Evolutionary conservation across 1,140 invertebrate genomes (phyloP), one percentile per base, ranked within the genome.

Genomic region (Trichoplusia ni): DNA sequence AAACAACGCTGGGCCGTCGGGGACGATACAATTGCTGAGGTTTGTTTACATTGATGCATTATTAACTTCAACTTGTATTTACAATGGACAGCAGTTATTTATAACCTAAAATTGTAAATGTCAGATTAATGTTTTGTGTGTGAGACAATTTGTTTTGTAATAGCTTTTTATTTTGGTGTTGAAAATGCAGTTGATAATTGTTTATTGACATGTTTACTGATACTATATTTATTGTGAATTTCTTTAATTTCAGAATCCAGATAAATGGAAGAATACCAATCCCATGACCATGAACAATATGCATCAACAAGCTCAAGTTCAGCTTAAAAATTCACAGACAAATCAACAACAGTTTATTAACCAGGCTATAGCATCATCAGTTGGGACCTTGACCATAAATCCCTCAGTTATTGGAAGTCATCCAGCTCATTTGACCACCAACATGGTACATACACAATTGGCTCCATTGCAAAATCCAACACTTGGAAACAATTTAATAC

Each of bases 21-120:
- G 44, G 95, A 97, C 88, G 96, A 97, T 84, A 93, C 93, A 77
- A 94, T 95, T 69, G 93, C 95, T 65, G 95, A 96, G 91, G 95
- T 88, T 77, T 67, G 84, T 85, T 67, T 66, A 40, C 19, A 23
- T 35, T 46, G 8, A 18, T 29, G 47, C 35, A 47, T 38, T 46
- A 27, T 54, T 13, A 3, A 29, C 38, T 38, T 31, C 35, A n/a
- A 18, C 31, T 54, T 23, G 6, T 7, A 3, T 9, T 31, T n/a
- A 6, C 35, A 62, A 63, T 51, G n/a, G n/a, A n/a, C n/a, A n/a
- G n/a, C n/a, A n/a, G n/a, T n/a, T n/a, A n/a, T n/a, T n/a, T n/a
- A 68, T 75, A 76, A 71, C 71, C 70, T 73, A 82, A 91, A 79
- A 86, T 82, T 70, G n/a, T 5, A 4, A 37, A 21, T 47, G 4